These are phyloP conservation scores for Hyperopisus bebe DNA, from an alignment of 2,113 vertebrate species.

Conservation along the genomic window DNA sequence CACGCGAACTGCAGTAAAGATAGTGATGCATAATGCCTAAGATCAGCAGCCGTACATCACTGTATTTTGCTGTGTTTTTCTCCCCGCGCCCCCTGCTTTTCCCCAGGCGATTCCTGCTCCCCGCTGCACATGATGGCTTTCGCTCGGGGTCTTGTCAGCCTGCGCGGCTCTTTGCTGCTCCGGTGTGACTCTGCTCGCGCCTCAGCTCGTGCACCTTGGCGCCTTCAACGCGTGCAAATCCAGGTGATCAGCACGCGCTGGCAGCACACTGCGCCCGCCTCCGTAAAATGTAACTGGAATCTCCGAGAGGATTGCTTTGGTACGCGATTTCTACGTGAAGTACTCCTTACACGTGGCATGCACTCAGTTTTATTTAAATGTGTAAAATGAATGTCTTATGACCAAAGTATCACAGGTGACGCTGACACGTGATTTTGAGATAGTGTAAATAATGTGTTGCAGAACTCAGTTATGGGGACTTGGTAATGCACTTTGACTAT, in stretches of 20 bases:
- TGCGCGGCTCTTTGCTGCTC: slow-evolving; percentile 1
- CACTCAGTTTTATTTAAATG: background rate
- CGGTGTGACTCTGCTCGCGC: background rate
- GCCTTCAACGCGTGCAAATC: background rate
- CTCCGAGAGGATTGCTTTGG: slow-evolving; percentile 45
- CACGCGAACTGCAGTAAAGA: background rate
- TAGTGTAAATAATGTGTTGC: slow-evolving; percentile 2
- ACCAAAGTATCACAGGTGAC: background rate
- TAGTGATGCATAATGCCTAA: background rate
- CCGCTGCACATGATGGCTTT: slow-evolving; percentile 30
- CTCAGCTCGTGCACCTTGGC: background rate
- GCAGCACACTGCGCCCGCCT: slow-evolving; percentile 24
- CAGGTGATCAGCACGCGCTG: slow-evolving; percentile 6
- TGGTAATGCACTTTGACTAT: slow-evolving; percentile 72
- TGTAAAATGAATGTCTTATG: background rate
- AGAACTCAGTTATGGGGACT: slow-evolving; percentile 64
- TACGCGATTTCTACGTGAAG: slow-evolving; percentile 22
- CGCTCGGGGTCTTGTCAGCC: slow-evolving; percentile 22
- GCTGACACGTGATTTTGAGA: background rate
- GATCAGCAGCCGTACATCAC: background rate
- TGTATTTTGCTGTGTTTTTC: background rate
- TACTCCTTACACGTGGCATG: background rate
- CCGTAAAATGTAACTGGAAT: slow-evolving; percentile 31
- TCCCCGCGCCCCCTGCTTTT: background rate
- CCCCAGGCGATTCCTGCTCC: background rate